A percentile compares a stretch with the other conserved stretches of the same genome.
Conservation (phyloP, 2,113 vertebrate species). For the Gobiocypris rarus region DNA sequence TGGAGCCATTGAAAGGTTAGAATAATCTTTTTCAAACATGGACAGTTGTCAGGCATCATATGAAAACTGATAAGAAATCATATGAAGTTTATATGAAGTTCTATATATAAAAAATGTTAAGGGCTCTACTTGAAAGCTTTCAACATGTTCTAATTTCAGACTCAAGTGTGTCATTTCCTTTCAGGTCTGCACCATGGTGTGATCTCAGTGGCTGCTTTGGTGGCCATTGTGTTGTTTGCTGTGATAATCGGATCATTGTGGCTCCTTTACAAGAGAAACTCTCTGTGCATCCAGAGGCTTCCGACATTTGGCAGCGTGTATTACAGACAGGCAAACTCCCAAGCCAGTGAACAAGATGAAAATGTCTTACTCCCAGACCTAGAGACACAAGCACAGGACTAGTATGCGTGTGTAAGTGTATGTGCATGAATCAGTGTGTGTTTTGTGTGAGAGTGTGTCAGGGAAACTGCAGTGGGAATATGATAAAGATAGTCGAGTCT, state of each 20-base stretch:
- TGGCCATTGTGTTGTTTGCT: conserved; percentile 77
- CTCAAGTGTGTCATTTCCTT: conserved; percentile 51
- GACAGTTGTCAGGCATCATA: neutral
- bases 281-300: conserved; percentile 69
- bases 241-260: conserved; percentile 74
- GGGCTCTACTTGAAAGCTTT: neutral
- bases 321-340: conserved; percentile 78
- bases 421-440: neutral
- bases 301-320: conserved; percentile 73
- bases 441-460: conserved; percentile 10
- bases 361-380: conserved; percentile 88
- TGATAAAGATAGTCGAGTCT: neutral
- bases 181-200: conserved; percentile 78
- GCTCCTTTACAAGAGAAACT: conserved; percentile 80
- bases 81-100: neutral
- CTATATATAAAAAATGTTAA: too few relatives aligned
- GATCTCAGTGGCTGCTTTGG: conserved; percentile 73
- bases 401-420: conserved; percentile 45
- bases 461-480: conserved; percentile 26
- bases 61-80: neutral
- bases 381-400: conserved; percentile 77
- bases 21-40: neutral
- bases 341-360: conserved; percentile 80
- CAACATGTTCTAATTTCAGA: neutral
- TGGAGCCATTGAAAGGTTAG: conserved; percentile 79